Conservation (phyloP, 2,113 vertebrate genomes). For the Artemisiospiza belli region DNA sequence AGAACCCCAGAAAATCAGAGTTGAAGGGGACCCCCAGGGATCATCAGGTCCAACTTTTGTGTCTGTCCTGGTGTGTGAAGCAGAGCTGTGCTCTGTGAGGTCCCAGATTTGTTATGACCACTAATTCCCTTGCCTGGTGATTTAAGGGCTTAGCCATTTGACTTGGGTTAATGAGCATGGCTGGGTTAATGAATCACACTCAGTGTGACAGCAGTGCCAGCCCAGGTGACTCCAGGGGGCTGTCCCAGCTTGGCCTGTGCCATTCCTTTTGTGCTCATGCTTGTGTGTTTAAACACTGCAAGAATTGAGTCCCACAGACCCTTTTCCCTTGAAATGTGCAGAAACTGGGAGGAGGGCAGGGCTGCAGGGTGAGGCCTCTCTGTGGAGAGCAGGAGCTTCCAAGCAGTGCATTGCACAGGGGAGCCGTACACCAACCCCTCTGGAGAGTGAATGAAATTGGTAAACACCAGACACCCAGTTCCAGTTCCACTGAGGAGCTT, state of each 20-base stretch:
- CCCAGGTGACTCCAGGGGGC: not conserved
- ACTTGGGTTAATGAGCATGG: fast-evolving
- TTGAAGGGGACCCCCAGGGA: not conserved
- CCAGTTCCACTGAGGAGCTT: not conserved
- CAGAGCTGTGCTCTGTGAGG: not conserved
- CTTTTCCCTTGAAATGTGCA: not conserved
- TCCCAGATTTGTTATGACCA: not conserved
- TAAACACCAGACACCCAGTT: not conserved
- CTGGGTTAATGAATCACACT: not conserved
- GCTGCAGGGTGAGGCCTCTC: not conserved
- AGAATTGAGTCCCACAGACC: not conserved
- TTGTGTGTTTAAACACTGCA: not conserved
- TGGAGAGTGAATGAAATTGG: not conserved
- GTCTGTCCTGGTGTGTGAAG: too few relatives aligned
- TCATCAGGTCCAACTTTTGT: not conserved
- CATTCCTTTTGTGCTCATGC: not conserved
- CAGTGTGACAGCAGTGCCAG: not conserved
- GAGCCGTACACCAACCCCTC: not conserved
- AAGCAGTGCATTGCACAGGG: not conserved
- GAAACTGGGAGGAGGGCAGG: too few relatives aligned
- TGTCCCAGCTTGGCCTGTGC: fast-evolving
- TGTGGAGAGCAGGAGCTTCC: fast-evolving
- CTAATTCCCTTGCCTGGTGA: not conserved
- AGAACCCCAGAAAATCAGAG: not conserved
- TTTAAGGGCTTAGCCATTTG: not conserved